A percentile compares a stretch with the other conserved stretches of the same genome.
Evolutionary conservation across 2,113 vertebrate genomes (phyloP).

Genomic region (Leiothrix lutea): DNA sequence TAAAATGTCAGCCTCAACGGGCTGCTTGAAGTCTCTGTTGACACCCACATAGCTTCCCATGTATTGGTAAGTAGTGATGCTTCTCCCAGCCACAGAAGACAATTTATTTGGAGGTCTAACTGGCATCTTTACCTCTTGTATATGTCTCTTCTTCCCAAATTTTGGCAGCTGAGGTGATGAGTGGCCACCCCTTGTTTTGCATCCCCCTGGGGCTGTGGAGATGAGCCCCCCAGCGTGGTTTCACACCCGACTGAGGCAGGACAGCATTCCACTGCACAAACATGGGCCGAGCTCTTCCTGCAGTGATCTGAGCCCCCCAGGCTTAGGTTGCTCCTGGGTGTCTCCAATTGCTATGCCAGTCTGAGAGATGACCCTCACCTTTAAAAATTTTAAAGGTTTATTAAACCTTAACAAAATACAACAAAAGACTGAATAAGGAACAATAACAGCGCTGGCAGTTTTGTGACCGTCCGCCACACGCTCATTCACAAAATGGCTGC

Average conservation of each 20-base stretch:
- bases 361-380: not conserved
- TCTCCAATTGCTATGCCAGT: not conserved
- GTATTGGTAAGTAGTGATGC: not conserved
- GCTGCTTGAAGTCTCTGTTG: not conserved
- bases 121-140: not conserved
- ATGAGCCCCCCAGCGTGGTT: not conserved
- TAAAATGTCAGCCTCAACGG: not conserved
- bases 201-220: not conserved
- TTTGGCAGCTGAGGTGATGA: not conserved
- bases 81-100: not conserved
- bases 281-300: not conserved
- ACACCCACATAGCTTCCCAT: not conserved
- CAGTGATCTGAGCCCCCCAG: not conserved
- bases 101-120: not conserved
- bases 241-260: not conserved
- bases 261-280: fast-evolving
- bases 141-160: not conserved
- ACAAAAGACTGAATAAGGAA: not conserved
- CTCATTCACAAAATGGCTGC: too few species aligned
- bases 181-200: not conserved
- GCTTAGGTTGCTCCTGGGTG: not conserved
- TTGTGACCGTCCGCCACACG: fast-evolving
- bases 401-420: not conserved
- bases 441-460: not conserved
- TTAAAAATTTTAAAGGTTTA: too few species aligned